phyloP scores from a whole-genome alignment of 2,797 vertebrate genomes.

The Coluber constrictor region DNA sequence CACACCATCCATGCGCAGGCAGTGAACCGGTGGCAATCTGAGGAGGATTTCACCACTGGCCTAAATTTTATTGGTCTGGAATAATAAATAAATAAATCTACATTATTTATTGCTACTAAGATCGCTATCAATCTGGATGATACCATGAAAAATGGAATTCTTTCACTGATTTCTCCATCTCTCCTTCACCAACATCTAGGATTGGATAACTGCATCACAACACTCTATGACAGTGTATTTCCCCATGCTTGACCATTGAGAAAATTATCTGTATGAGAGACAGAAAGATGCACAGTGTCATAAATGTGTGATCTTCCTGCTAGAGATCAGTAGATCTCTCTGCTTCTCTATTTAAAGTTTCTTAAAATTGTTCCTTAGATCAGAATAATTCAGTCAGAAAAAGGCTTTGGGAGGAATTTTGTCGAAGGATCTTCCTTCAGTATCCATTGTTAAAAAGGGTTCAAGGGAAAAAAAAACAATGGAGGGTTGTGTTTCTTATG shows the following conservation, averaged over 20 bases:
- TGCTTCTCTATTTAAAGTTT: not conserved
- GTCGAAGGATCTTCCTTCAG: not conserved
- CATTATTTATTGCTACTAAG: not conserved
- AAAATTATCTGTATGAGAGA: not conserved
- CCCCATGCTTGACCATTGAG: not conserved
- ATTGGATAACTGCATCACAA: not conserved
- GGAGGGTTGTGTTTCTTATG: not conserved
- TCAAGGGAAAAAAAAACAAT: not conserved
- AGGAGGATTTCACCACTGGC: not conserved
- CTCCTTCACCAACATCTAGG: not conserved
- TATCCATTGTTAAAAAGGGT: not conserved
- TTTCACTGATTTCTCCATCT: not conserved
- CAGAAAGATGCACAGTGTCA: not conserved
- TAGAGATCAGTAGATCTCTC: not conserved
- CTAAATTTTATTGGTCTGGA: not conserved
- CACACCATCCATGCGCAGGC: rapidly evolving
- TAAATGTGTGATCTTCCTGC: not conserved
- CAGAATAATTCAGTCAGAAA: not conserved
- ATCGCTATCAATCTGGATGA: not conserved
- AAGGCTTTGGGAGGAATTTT: not conserved
- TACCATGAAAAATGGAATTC: not conserved
- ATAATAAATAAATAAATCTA: not conserved
- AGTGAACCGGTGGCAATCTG: too few species aligned
- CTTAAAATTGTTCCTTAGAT: not conserved
- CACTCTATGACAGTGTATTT: not conserved